Evolutionary conservation across 2,888 invertebrate genomes (phyloP), one percentile per base, ranked within the genome.

Genomic region (Drosophila kanekoi): DNA sequence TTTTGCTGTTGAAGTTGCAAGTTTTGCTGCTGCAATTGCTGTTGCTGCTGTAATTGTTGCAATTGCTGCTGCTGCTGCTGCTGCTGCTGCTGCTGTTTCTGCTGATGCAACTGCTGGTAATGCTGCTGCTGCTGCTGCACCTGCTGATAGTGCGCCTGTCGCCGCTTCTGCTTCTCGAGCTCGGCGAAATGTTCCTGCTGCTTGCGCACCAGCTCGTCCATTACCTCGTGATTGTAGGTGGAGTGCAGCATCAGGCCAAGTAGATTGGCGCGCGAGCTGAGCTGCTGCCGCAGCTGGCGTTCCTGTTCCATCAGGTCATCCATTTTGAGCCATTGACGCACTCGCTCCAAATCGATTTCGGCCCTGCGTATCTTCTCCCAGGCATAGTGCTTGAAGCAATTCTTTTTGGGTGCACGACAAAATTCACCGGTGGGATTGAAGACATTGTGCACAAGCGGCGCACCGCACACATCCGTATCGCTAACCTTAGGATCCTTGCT

Each of bases 341-440:
- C 96, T n/a, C 96, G 92, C 92, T 99, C 98, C 95, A 98, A 96
- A 90, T 99, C 99, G 47, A 99, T 97, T 93, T 98, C 97, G 0
- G 99, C 99, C 16, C 98, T 92, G 0, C 98, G 93, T 71, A 98
- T 93, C 92, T 98, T 98, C 93, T 99, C 99, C 99, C 99, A 99
- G 79, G 97, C 97, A 91, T 96, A 97, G 91, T 99, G 99, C 83
- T 95, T 96, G 56, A 96, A 95, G 90, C 99, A 99, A 73, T 95
- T 95, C 92, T 98, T 98, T 92, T 98, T 98, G 0, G 98, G 95
- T 0, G 96, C 96, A 1, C 92, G 88, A 91, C 99, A 99, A 93
- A 97, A 97, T 82, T 97, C 96, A 0, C 96, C 97, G 0, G 96
- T 96, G 0, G 95, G 94, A 72, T 96, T 94, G 91, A 98, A 98